These are phyloP conservation scores for Sclerurus mexicanus DNA, from an alignment of 2,113 vertebrate species.

Conservation along the genomic window DNA sequence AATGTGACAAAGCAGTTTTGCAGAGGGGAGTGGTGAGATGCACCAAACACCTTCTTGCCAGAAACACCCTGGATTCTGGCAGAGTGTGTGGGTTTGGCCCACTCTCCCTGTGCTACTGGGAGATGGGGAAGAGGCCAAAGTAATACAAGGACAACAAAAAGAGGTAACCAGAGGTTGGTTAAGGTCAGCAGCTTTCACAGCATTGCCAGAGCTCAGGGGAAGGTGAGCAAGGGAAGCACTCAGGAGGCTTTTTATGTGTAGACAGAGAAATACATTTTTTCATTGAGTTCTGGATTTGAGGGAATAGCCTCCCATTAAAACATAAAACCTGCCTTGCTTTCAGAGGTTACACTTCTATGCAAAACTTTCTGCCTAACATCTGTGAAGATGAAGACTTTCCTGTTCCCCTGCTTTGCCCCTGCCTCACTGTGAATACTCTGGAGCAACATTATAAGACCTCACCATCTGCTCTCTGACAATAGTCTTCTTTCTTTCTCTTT, in stretches of 20 bases:
- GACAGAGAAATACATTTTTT: not conserved
- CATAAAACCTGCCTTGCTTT: not conserved
- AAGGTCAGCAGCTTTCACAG: not conserved
- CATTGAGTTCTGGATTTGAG: not conserved
- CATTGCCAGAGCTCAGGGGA: not conserved
- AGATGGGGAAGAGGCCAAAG: not conserved
- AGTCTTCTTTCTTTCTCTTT: not conserved
- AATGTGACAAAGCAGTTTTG: not conserved
- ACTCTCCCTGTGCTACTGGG: not conserved
- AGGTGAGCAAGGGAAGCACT: not conserved
- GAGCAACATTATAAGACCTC: not conserved
- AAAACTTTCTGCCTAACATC: not conserved
- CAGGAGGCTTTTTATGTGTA: not conserved
- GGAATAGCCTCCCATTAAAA: not conserved
- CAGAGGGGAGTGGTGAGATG: not conserved
- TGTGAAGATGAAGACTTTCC: constrained; percentile 10
- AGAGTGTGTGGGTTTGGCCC: not conserved
- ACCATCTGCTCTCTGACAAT: constrained; percentile 40
- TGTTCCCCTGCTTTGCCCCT: not conserved
- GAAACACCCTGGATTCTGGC: not conserved
- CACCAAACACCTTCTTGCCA: not conserved
- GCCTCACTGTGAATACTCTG: not conserved
- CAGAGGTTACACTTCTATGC: not conserved
- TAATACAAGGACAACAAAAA: not conserved
- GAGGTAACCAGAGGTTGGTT: not conserved